Percentiles rank a stretch among this genome's conserved stretches.
Conservation (phyloP, 2,888 invertebrate genomes). For the Theodoxus fluviatilis region DNA sequence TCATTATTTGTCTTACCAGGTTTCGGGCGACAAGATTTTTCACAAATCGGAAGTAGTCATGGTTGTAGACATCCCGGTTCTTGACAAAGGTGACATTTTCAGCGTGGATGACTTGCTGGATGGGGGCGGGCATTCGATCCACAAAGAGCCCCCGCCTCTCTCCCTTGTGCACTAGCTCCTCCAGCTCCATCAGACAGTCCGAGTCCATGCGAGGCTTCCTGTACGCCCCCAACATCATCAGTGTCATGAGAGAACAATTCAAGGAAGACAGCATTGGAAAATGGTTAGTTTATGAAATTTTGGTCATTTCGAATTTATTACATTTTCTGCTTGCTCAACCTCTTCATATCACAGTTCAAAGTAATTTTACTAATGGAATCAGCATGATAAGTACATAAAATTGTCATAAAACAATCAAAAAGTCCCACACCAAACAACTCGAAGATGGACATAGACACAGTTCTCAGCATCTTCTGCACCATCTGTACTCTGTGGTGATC, state of each 20-base stretch:
- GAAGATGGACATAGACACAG: no score
- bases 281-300: no score
- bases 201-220: constrained; percentile 47
- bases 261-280: background rate
- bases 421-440: no score
- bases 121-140: constrained; percentile 64
- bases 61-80: constrained; percentile 67
- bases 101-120: constrained; percentile 65
- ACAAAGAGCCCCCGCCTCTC: constrained; percentile 66
- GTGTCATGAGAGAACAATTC: background rate
- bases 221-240: constrained; percentile 21
- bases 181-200: constrained; percentile 68
- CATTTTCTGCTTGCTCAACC: no score
- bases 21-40: constrained; percentile 53
- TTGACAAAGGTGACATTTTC: constrained; percentile 68
- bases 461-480: no score
- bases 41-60: constrained; percentile 67
- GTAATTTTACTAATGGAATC: no score
- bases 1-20: no score
- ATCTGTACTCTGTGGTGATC: no score
- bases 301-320: no score
- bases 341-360: no score
- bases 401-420: no score
- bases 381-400: no score
- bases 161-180: constrained; percentile 67